These are phyloP conservation scores for Eupithecia subfuscata DNA, from an alignment of 2,888 invertebrate genomes.

Conservation along the genomic window DNA sequence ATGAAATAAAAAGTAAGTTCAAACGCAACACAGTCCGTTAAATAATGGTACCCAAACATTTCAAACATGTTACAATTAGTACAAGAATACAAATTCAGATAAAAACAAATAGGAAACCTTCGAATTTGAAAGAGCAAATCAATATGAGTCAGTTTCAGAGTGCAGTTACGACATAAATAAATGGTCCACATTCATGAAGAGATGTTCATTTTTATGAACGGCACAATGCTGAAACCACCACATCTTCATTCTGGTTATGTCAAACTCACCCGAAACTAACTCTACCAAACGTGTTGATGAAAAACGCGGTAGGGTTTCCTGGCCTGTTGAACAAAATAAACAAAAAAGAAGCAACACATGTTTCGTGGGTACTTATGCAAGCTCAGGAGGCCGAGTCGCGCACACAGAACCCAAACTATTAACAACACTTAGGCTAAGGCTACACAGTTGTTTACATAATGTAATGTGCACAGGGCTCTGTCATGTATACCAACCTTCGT, in stretches of 20 bases:
- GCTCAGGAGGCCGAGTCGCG: slow-evolving; percentile 67
- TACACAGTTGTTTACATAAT: slow-evolving; percentile 28
- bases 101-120: slow-evolving; percentile 35
- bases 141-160: slow-evolving; percentile 79
- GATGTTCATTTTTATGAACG: slow-evolving; percentile 71
- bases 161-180: slow-evolving; percentile 79
- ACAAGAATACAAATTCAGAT: slow-evolving; percentile 39
- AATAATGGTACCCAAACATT: slow-evolving; percentile 35
- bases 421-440: slow-evolving; percentile 53
- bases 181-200: slow-evolving; percentile 72
- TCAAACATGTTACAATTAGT: slow-evolving; percentile 42
- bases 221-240: slow-evolving; percentile 83
- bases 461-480: slow-evolving; percentile 39
- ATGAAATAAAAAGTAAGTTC: slow-evolving; percentile 41
- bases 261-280: slow-evolving; percentile 89
- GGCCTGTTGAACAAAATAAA: slow-evolving; percentile 88
- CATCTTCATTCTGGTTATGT: slow-evolving; percentile 79
- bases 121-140: slow-evolving; percentile 49
- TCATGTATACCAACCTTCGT: slow-evolving; percentile 47
- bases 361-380: slow-evolving; percentile 70
- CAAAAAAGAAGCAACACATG: slow-evolving; percentile 78
- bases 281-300: slow-evolving; percentile 88
- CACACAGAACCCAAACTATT: slow-evolving; percentile 67
- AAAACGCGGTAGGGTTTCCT: slow-evolving; percentile 88
- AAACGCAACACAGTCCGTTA: slow-evolving; percentile 40